Percentiles rank a stretch among this genome's conserved stretches.
These are phyloP conservation scores for Cataglyphis hispanica DNA, from an alignment of 1,140 invertebrate species.

Conservation along the genomic window DNA sequence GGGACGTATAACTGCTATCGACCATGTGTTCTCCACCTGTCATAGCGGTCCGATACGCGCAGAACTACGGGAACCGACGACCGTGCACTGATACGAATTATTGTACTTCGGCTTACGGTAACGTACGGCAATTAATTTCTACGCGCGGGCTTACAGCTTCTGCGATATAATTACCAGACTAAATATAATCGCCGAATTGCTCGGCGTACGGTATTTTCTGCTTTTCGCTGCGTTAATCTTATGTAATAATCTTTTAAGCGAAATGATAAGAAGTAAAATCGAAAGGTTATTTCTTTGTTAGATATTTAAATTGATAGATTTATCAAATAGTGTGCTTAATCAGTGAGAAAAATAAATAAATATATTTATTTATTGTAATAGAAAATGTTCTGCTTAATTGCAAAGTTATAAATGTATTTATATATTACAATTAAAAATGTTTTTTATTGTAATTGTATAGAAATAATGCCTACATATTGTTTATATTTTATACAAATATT, in stretches of 20 bases:
- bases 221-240: neutral
- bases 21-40: slow-evolving; percentile 60
- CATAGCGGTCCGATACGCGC: slow-evolving; percentile 59
- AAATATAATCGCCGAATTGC: slow-evolving; percentile 24
- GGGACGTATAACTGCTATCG: slow-evolving; percentile 45
- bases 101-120: slow-evolving; percentile 51
- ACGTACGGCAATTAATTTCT: slow-evolving; percentile 48
- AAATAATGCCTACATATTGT: slow-evolving; percentile 21
- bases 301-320: neutral
- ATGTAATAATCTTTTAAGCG: neutral
- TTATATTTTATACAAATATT: neutral
- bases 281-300: neutral
- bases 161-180: slow-evolving; percentile 38
- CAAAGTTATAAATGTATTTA: slow-evolving; percentile 15
- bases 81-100: slow-evolving; percentile 55
- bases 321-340: neutral
- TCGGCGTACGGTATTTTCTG: neutral
- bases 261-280: neutral
- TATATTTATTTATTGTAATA: slow-evolving; percentile 13
- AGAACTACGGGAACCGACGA: slow-evolving; percentile 47
- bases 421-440: neutral
- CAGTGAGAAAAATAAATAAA: neutral
- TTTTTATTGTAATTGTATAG: slow-evolving; percentile 16
- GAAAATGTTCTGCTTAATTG: slow-evolving; percentile 6
- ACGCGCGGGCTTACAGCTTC: slow-evolving; percentile 4